A percentile compares a stretch with the other conserved stretches of the same genome.
These are phyloP conservation scores for Procambarus virginalis DNA, from an alignment of 1,140 invertebrate species.

Conservation along the genomic window DNA sequence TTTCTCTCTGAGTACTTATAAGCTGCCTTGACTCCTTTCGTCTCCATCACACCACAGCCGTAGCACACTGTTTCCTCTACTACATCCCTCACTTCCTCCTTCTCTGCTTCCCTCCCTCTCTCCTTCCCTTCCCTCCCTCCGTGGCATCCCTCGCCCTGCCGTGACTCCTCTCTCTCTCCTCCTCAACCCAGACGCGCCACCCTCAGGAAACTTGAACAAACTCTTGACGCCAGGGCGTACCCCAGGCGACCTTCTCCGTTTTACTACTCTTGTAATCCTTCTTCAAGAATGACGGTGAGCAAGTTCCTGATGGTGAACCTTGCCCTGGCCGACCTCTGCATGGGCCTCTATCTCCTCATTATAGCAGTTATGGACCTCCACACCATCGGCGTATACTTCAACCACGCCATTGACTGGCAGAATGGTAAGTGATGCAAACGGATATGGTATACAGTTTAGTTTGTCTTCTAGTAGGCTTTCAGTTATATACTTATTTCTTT, in stretches of 20 bases:
- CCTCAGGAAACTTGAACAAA: slow-evolving; percentile 46
- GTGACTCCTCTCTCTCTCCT: slow-evolving; percentile 25
- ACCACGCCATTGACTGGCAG: slow-evolving; percentile 93
- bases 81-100: background rate
- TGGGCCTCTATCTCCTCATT: slow-evolving; percentile 89
- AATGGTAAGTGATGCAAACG: slow-evolving; percentile 80
- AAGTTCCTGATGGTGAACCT: slow-evolving; percentile 91
- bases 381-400: slow-evolving; percentile 90
- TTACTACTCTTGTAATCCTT: slow-evolving; percentile 51
- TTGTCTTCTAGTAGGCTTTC: too few species aligned
- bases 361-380: slow-evolving; percentile 87
- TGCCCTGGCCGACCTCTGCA: slow-evolving; percentile 89
- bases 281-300: slow-evolving; percentile 79
- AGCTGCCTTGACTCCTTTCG: background rate
- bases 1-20: background rate
- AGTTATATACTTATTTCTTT: too few species aligned
- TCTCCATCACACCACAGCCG: background rate
- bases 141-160: background rate
- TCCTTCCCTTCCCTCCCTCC: slow-evolving; percentile 20
- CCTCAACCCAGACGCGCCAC: slow-evolving; percentile 23
- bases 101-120: slow-evolving; percentile 10
- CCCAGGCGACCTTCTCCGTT: slow-evolving; percentile 12
- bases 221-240: slow-evolving; percentile 3
- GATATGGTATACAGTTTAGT: background rate
- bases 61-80: background rate